These are phyloP conservation scores for Psettodes erumei DNA, from an alignment of 2,113 vertebrate species.

Conservation along the genomic window DNA sequence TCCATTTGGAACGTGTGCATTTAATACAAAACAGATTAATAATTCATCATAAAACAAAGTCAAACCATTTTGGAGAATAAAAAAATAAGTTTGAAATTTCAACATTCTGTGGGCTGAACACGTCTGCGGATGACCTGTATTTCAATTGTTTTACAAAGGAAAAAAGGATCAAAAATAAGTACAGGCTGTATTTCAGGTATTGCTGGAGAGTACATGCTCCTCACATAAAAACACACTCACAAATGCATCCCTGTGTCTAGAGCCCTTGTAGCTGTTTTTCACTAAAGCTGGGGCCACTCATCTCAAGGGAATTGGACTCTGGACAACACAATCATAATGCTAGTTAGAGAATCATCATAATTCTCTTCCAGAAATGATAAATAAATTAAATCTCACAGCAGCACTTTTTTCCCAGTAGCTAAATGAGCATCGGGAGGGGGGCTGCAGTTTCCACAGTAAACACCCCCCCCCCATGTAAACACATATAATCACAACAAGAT, in stretches of 20 bases:
- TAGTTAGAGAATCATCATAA: conserved; percentile 68
- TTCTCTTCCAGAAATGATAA: conserved; percentile 64
- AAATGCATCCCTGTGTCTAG: conserved; percentile 20
- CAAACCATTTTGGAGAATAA: neutral
- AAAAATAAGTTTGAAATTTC: neutral
- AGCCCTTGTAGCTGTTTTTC: conserved; percentile 42
- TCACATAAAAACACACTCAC: conserved; percentile 15
- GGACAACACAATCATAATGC: conserved; percentile 43
- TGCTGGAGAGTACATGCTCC: conserved; percentile 9
- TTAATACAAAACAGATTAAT: neutral
- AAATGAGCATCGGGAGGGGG: conserved; percentile 59
- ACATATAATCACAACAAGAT: conserved; percentile 82
- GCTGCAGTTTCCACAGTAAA: conserved; percentile 75
- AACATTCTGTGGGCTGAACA: neutral
- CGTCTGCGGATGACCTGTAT: conserved; percentile 56
- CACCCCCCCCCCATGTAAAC: conserved; percentile 79
- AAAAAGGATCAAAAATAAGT: neutral
- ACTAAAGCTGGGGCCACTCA: conserved; percentile 40
- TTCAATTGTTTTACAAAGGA: conserved; percentile 23
- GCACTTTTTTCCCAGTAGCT: conserved; percentile 69
- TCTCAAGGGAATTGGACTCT: conserved; percentile 38
- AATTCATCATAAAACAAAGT: too few species aligned
- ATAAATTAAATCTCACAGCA: conserved; percentile 64
- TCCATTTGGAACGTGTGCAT: neutral
- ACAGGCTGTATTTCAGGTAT: neutral